Evolutionary conservation across 1,140 invertebrate species (phyloP), one percentile per base, ranked within the genome.

Genomic region (Halictus rubicundus): DNA sequence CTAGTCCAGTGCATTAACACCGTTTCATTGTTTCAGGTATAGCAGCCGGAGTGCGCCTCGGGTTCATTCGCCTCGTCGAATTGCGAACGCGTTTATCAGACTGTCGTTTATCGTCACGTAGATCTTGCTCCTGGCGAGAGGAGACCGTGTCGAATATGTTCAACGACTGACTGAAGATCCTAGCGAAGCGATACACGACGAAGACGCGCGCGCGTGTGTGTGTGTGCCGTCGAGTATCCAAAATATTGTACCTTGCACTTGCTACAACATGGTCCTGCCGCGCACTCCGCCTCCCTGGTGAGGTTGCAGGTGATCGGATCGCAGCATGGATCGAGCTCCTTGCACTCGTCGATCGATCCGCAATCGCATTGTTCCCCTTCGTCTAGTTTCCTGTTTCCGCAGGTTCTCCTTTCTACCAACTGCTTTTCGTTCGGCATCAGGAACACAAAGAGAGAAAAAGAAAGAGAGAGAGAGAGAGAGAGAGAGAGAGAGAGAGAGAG

Each of bases 301-400:
- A 99, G 95, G 78, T 98, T 97, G 93, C 98, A 99, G 25, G 98
- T 99, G 90, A 97, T 96, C 69, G 97, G 97, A 93, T 99, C 98
- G 94, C 98, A 99, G 93, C 98, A 99, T 2, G 97, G 97, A 93
- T 99, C 98, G 54, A 94, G 93, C 72, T 95, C 93, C 32, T 95
- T 94, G 93, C 98, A 99, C 85, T 98, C 96, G 77, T 98, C 95
- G 80, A 97, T 96, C 59, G 96, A 95, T 32, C 97, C 97, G 92
- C 97, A 98, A 93, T 98, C 97, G 92, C 98, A 99, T 90, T 99
- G 97, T 93, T 99, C 98, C 25, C 97, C 98, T 78, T 98, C 96
- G 89, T 99, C 98, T n/a, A 99, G 95, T 72, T 97, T 94, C 68
- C 96, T 96, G 93, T 99, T 99, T 79, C 98, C 98, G 94, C 98